Percentiles rank a stretch among this genome's conserved stretches.
Evolutionary conservation across 1,140 invertebrate species (phyloP).

Genomic region (Hermetia illucens): DNA sequence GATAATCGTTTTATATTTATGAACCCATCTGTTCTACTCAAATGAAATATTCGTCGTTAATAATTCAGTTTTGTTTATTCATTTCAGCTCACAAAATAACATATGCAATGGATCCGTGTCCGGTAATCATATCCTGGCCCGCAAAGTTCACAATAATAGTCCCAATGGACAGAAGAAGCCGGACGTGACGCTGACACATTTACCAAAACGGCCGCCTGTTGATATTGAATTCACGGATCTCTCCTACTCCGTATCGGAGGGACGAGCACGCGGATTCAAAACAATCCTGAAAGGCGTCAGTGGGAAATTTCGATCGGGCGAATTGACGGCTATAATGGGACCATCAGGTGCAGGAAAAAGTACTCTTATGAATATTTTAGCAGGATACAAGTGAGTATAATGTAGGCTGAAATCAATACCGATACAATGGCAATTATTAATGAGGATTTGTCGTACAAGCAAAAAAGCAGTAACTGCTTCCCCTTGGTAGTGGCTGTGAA

Average conservation of each 20-base stretch:
- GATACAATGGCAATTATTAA: too few relatives aligned
- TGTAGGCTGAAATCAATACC: too few relatives aligned
- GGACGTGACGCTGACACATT: constrained; percentile 51
- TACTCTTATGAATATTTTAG: constrained; percentile 79
- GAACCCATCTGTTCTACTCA: too few relatives aligned
- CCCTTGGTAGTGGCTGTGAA: too few relatives aligned
- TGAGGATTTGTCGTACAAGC: too few relatives aligned
- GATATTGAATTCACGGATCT: constrained; percentile 77
- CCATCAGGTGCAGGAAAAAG: constrained; percentile 89
- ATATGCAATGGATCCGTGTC: constrained; percentile 50
- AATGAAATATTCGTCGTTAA: too few relatives aligned
- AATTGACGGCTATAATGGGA: constrained; percentile 86
- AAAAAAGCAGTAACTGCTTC: too few relatives aligned
- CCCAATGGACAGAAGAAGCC: constrained; percentile 41
- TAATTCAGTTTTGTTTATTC: constrained; percentile 8
- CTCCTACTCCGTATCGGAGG: constrained; percentile 72
- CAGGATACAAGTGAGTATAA: constrained; percentile 72
- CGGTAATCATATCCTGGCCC: constrained; percentile 36
- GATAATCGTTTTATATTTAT: too few relatives aligned
- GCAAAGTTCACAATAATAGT: constrained; percentile 51
- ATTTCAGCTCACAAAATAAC: constrained; percentile 51
- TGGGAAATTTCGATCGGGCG: constrained; percentile 60
- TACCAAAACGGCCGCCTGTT: constrained; percentile 68
- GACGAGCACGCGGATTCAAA: constrained; percentile 62
- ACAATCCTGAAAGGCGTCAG: constrained; percentile 73